Evolutionary conservation across 2,888 invertebrate genomes (phyloP).

Genomic region (Clepsis dumicolana): DNA sequence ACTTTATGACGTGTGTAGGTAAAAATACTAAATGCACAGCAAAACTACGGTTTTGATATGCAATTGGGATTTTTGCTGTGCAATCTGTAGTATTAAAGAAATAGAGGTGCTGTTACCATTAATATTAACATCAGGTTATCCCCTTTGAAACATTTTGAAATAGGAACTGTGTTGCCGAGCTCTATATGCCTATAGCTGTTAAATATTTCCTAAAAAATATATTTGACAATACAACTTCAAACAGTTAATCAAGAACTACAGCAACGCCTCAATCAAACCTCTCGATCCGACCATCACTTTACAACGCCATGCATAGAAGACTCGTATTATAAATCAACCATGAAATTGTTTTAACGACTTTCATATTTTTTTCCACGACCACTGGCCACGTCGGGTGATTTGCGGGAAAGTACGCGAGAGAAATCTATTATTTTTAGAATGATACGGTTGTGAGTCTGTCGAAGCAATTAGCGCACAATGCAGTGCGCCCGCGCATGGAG

Average conservation of each 20-base stretch:
- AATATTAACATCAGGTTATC: too few species aligned
- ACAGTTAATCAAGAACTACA: background rate
- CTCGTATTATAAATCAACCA: conserved; percentile 46
- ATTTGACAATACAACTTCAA: background rate
- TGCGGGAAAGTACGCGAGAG: conserved; percentile 51
- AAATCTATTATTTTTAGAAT: conserved; percentile 47
- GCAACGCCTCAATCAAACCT: background rate
- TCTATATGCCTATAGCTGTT: too few species aligned
- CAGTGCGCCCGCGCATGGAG: conserved; percentile 11
- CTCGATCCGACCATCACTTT: background rate
- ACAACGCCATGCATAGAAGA: conserved; percentile 28
- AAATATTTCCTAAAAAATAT: too few species aligned
- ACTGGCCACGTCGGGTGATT: conserved; percentile 50
- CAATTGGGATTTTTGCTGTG: too few species aligned
- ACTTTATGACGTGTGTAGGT: too few species aligned
- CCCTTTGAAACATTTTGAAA: too few species aligned
- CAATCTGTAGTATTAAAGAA: too few species aligned
- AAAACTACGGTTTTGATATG: too few species aligned
- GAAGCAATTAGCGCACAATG: conserved; percentile 32
- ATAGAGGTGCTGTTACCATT: too few species aligned
- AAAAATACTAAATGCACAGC: too few species aligned
- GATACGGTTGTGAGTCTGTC: conserved; percentile 36
- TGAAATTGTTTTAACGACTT: conserved; percentile 48
- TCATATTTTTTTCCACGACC: conserved; percentile 48
- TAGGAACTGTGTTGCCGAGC: too few species aligned